phyloP scores from a whole-genome alignment of 1,140 invertebrate genomes.

The Diplogasteroides magnus region DNA sequence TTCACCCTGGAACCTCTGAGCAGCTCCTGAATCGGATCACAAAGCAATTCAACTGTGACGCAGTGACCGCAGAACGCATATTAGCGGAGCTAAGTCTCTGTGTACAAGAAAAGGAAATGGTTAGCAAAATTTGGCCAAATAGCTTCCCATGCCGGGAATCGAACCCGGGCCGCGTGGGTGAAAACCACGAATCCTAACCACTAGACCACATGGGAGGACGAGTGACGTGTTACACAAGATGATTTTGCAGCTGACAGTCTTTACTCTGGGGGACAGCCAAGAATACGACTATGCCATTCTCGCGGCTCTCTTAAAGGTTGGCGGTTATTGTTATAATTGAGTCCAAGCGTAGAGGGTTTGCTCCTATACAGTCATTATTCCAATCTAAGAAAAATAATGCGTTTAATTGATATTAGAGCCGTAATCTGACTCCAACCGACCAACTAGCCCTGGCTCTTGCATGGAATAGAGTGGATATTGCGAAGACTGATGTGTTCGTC shows the following conservation, averaged over 20 bases:
- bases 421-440: constrained; percentile 47
- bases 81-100: too few species aligned
- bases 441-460: constrained; percentile 71
- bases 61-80: constrained; percentile 21
- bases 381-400: background rate
- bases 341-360: background rate
- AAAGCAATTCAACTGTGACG: constrained; percentile 38
- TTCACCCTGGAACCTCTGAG: constrained; percentile 36
- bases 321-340: too few species aligned
- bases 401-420: constrained; percentile 27
- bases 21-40: constrained; percentile 40
- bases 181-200: constrained; percentile 77
- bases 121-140: too few species aligned
- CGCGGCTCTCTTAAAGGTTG: constrained; percentile 43
- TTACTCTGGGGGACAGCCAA: constrained; percentile 44
- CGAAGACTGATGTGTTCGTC: constrained; percentile 81
- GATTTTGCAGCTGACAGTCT: constrained; percentile 42
- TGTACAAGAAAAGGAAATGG: too few species aligned
- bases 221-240: too few species aligned
- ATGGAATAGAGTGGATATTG: constrained; percentile 96
- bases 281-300: constrained; percentile 52
- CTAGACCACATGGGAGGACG: constrained; percentile 18
- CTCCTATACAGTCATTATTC: background rate
- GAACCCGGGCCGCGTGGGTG: constrained; percentile 76
- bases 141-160: constrained; percentile 73